Percentiles rank a stretch among this genome's conserved stretches.
These are phyloP conservation scores for Zosterops hypoxanthus DNA, from an alignment of 2,113 vertebrate genomes.

Conservation along the genomic window DNA sequence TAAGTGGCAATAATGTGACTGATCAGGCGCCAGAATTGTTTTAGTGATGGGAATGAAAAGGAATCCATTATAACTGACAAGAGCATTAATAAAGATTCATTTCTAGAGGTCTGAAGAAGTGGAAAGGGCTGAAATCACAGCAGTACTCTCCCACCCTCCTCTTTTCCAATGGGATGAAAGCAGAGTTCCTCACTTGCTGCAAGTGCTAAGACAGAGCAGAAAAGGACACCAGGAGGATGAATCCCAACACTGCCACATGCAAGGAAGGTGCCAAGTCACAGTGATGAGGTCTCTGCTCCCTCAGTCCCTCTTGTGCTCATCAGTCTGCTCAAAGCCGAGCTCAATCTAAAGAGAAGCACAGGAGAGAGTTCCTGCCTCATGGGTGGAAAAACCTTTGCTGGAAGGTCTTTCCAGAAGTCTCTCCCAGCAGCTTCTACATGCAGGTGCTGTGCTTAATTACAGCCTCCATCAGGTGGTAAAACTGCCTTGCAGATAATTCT, in stretches of 20 bases:
- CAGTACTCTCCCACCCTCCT: background rate
- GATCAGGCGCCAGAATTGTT: conserved; percentile 51
- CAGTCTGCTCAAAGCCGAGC: background rate
- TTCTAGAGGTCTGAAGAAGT: conserved; percentile 1
- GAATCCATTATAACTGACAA: conserved; percentile 18
- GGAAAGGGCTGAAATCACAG: background rate
- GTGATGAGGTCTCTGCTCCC: background rate
- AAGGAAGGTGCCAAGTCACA: background rate
- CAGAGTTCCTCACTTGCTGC: background rate
- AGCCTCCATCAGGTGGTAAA: background rate
- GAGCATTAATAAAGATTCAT: background rate
- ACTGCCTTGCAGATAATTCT: background rate
- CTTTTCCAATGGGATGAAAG: background rate
- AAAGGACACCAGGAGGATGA: background rate
- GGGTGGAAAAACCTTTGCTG: background rate
- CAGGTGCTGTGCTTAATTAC: background rate
- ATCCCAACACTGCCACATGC: background rate
- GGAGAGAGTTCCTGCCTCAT: background rate
- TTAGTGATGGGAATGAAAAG: conserved; percentile 43
- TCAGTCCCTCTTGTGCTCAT: background rate
- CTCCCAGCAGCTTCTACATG: background rate
- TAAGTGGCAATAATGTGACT: conserved; percentile 47
- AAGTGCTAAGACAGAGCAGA: background rate
- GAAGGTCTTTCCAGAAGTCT: background rate
- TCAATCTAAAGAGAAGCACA: background rate